Evolutionary conservation across 2,888 invertebrate species (phyloP).

Genomic region (Lasioglossum villosulum): DNA sequence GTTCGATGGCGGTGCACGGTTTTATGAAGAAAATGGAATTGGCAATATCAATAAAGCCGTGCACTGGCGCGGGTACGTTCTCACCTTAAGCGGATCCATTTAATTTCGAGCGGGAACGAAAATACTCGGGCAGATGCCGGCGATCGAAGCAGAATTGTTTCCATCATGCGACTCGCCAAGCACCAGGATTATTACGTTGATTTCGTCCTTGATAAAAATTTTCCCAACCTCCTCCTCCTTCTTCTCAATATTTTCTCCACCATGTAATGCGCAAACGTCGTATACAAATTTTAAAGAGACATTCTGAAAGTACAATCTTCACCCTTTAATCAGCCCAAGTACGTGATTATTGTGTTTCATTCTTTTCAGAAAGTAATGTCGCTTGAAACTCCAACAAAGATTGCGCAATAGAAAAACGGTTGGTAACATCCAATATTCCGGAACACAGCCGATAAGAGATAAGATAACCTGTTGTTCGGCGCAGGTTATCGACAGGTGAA

Average conservation of each 20-base stretch:
- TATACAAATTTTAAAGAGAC: neutral
- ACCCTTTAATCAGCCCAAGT: neutral
- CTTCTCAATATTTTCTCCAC: neutral
- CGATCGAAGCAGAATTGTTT: constrained; percentile 62
- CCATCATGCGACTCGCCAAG: constrained; percentile 53
- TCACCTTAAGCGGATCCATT: constrained; percentile 63
- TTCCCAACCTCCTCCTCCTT: no score
- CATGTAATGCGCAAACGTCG: neutral
- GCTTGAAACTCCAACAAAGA: neutral
- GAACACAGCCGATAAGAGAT: neutral
- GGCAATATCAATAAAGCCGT: constrained; percentile 65
- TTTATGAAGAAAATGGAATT: constrained; percentile 64
- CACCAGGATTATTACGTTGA: constrained; percentile 51
- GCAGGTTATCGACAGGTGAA: neutral
- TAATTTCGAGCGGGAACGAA: constrained; percentile 58
- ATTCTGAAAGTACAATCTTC: neutral
- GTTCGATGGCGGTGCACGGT: neutral
- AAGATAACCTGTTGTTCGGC: neutral
- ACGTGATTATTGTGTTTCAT: neutral
- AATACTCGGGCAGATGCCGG: constrained; percentile 57
- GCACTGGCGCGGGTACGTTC: constrained; percentile 45
- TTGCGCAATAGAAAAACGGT: neutral
- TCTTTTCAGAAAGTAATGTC: neutral
- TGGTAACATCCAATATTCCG: neutral
- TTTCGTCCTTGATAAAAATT: neutral